Evolutionary conservation across 1,140 invertebrate genomes (phyloP), one percentile per base, ranked within the genome.

Genomic region (Aricia agestis): DNA sequence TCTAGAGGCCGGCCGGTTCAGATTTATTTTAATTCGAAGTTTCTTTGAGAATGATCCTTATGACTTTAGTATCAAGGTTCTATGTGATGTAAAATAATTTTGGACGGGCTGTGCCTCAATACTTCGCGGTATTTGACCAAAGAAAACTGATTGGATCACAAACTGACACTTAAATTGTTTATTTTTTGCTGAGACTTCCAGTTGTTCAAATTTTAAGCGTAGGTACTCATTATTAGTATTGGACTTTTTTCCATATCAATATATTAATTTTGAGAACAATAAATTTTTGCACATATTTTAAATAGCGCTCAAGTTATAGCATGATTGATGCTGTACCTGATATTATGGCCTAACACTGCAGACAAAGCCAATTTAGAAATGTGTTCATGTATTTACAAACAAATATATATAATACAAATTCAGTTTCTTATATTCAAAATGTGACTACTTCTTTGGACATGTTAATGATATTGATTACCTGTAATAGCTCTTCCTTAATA

Each of bases 41-140:
- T n/a, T n/a, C 32, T 32, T 3, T 3, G 32, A 32, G 32, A 32
- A 32, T 32, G 32, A 32, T 6, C 32, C 32, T 32, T 32, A 32
- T 32, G 32, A 6, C 2, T 32, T 32, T 32, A 6, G 32, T 3
- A 32, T 32, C 32, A 32, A 32, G 32, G 6, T 32, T 32, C 32
- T 32, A 32, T 32, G 2, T 3, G 36, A 9, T 7, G 36, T 36
- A 36, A 36, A 36, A 36, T 36, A 36, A 36, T 36, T 36, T 52
- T 63, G 59, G 11, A 63, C 59, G 68, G 72, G 73, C 76, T 73
- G 73, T 69, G 67, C 71, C 73, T 74, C 70, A 32, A 36, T 36
- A 61, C 11, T 25, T 19, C 19, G 6, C 18, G 59, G 59, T 25
- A 63, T 10, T 74, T 79, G 78, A 88, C 86, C 84, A 86, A 88